A percentile compares a stretch with the other conserved stretches of the same genome.
phyloP scores from a whole-genome alignment of 2,888 invertebrate genomes.

The Drosophila birchii region DNA sequence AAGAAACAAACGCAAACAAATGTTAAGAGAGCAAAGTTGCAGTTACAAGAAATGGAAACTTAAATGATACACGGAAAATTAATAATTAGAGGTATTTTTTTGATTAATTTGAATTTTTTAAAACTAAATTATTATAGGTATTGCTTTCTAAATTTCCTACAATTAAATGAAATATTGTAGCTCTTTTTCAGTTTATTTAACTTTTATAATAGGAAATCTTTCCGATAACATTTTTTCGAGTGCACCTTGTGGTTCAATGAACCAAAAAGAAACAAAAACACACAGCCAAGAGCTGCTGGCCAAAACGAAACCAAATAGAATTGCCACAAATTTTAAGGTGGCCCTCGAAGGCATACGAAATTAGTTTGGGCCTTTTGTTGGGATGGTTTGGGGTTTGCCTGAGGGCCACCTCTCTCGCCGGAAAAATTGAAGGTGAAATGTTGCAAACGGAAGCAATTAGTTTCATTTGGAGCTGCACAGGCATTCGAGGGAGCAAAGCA shows the following conservation, averaged over 20 bases:
- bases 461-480: slow-evolving; percentile 53
- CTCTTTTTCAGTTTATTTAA: no score
- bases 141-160: no score
- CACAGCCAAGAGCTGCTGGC: slow-evolving; percentile 12
- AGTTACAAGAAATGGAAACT: slow-evolving; percentile 40
- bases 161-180: no score
- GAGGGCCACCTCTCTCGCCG: slow-evolving; percentile 10
- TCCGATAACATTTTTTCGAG: neutral
- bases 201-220: neutral
- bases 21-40: slow-evolving; percentile 33
- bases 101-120: no score
- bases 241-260: slow-evolving; percentile 55
- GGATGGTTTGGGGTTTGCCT: slow-evolving; percentile 8
- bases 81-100: neutral
- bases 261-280: slow-evolving; percentile 41
- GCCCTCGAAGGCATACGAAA: slow-evolving; percentile 54
- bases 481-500: slow-evolving; percentile 6
- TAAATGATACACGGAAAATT: slow-evolving; percentile 9
- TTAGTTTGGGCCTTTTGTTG: slow-evolving; percentile 37
- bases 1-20: slow-evolving; percentile 43
- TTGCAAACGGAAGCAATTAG: slow-evolving; percentile 76
- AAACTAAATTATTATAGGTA: no score
- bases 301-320: slow-evolving; percentile 53
- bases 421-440: slow-evolving; percentile 70
- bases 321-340: slow-evolving; percentile 59